phyloP scores from a whole-genome alignment of 2,113 vertebrate genomes.

The Xerus inauris region DNA sequence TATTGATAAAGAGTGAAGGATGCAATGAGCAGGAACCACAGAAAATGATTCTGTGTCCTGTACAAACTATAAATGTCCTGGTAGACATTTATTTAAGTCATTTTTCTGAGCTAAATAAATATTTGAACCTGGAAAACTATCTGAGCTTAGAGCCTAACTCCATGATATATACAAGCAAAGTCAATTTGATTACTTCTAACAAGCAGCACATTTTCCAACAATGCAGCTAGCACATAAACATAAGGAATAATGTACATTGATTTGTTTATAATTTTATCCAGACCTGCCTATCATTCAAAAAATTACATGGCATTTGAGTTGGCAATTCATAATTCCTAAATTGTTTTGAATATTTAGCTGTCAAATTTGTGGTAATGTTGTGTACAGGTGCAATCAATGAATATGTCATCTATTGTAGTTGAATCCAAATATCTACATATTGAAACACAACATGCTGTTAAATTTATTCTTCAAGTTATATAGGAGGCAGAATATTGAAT shows the following conservation, averaged over 20 bases:
- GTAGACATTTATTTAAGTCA: neutral
- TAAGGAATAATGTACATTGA: neutral
- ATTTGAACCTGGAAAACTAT: neutral
- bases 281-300: neutral
- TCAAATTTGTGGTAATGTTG: neutral
- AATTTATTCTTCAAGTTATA: neutral
- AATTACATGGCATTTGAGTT: neutral
- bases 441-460: neutral
- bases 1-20: neutral
- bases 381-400: neutral
- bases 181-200: conserved; percentile 17
- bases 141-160: neutral
- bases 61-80: neutral
- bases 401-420: neutral
- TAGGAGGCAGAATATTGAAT: neutral
- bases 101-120: neutral
- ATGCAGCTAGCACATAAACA: neutral
- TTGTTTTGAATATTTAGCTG: conserved; percentile 34
- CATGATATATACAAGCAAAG: neutral
- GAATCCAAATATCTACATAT: neutral
- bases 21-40: neutral
- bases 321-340: conserved; percentile 2
- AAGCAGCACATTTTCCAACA: neutral
- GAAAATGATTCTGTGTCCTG: neutral
- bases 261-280: conserved; percentile 4